Conservation (phyloP, 2,797 vertebrate genomes). For the Cirrhinus mrigala region DNA sequence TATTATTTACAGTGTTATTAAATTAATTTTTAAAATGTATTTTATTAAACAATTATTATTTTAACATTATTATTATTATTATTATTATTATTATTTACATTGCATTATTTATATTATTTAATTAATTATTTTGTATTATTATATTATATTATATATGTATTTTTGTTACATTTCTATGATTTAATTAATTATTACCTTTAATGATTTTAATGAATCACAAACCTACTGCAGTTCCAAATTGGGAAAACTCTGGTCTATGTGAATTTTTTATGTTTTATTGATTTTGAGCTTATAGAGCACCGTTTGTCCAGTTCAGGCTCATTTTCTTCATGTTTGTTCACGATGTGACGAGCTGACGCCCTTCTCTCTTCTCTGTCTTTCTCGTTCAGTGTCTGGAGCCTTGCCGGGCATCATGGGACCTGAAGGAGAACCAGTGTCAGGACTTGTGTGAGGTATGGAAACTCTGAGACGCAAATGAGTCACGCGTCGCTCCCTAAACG, state of each 20-base stretch:
- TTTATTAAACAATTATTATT: too few species aligned
- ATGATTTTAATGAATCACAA: too few species aligned
- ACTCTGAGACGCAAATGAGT: conserved; percentile 58
- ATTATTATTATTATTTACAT: too few species aligned
- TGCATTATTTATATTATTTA: too few species aligned
- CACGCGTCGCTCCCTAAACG: conserved; percentile 65
- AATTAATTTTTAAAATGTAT: too few species aligned
- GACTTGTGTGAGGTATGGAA: conserved; percentile 92
- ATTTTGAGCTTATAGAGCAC: background rate
- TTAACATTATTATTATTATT: too few species aligned
- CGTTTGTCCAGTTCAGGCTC: conserved; percentile 32
- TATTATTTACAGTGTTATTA: too few species aligned
- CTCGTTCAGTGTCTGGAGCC: conserved; percentile 93
- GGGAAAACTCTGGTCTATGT: too few species aligned
- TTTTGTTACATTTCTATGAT: background rate
- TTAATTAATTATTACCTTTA: background rate
- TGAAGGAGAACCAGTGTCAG: conserved; percentile 92
- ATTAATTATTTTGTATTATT: too few species aligned
- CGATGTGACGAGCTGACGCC: conserved; percentile 21
- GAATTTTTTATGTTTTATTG: too few species aligned
- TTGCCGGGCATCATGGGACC: conserved; percentile 92
- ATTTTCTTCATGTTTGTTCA: background rate
- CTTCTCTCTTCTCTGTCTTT: background rate
- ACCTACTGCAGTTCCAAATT: too few species aligned
- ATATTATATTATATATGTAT: too few species aligned